These are phyloP conservation scores for Mesocentrotus franciscanus DNA, from an alignment of 53 echinoderm and acorn worm species.

Conservation along the genomic window DNA sequence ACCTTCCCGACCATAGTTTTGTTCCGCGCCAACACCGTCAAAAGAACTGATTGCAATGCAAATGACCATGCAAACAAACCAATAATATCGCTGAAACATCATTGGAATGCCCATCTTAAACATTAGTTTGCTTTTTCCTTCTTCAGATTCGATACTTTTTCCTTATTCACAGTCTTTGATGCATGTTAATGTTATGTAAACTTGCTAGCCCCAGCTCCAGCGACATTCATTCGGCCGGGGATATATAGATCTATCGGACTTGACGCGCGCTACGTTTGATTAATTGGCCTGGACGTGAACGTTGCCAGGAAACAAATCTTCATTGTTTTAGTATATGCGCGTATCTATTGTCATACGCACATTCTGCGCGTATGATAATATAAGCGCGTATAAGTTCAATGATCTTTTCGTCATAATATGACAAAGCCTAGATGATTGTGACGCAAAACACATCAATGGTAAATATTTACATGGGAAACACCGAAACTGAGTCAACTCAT, in stretches of 20 bases:
- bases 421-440: background rate
- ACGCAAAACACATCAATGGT: background rate
- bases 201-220: too few relatives aligned
- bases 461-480: too few relatives aligned
- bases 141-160: background rate
- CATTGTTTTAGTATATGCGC: background rate
- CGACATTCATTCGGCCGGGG: background rate
- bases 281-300: too few relatives aligned
- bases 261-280: too few relatives aligned
- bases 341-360: background rate
- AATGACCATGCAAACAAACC: background rate
- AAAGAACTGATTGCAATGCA: background rate
- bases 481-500: too few relatives aligned
- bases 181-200: background rate
- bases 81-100: conserved; percentile 7
- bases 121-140: background rate
- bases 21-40: background rate
- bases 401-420: background rate
- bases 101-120: background rate
- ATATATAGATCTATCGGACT: too few relatives aligned
- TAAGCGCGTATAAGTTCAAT: background rate
- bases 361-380: background rate
- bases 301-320: background rate
- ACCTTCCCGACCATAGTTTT: conserved; percentile 32
- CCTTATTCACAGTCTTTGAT: background rate